Base-by-base conservation (phyloP, 2,113 vertebrate genomes). In the Gymnarchus niloticus region DNA sequence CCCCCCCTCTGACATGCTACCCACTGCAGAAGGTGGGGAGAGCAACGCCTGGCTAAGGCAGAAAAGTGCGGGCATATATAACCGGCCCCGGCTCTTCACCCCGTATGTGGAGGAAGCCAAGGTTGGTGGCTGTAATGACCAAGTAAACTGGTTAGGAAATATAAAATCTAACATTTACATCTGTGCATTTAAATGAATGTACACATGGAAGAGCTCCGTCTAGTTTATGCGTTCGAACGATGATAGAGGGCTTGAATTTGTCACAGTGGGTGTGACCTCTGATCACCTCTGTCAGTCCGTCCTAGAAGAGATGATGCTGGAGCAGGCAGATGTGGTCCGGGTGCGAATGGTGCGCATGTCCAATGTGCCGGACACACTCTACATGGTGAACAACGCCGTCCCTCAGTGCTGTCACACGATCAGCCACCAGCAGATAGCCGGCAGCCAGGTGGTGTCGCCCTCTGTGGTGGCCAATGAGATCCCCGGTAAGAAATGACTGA, bases 261-360 rank as follows among this genome's bases (percentile, higher is more conserved):
- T n/a, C n/a, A n/a, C n/a, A n/a, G n/a, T n/a, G n/a, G n/a, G n/a
- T n/a, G 6, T 54, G 52, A 7, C 6, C 57, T 14, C 17, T 46
- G 12, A 3, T 33, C 23, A n/a, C 25, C 3, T 88, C 10, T 92
- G 93, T 87, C 89, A 99, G 98, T 96, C 97, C 0, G 95, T 97
- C 33, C 95, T 99, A 57, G 98, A 98, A 54, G 98, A 99, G 92
- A 99, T 99, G 97, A 99, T 99, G 98, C 97, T 98, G 91, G 98
- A 99, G 88, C 98, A 99, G 83, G 98, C 97, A 0, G 98, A 99
- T 85, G 94, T 99, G 0, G 98, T 99, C 83, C 96, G 98, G 49
- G 90, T 99, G 90, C 93, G 98, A 19, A 97, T 99, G 92, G 98
- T 99, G 69, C 96, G 98, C 14, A 99, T 99, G 97, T 99, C 98